Evolutionary conservation across 35 echinoderm and acorn worm genomes (phyloP).

Genomic region (Hemicentrotus pulcherrimus): DNA sequence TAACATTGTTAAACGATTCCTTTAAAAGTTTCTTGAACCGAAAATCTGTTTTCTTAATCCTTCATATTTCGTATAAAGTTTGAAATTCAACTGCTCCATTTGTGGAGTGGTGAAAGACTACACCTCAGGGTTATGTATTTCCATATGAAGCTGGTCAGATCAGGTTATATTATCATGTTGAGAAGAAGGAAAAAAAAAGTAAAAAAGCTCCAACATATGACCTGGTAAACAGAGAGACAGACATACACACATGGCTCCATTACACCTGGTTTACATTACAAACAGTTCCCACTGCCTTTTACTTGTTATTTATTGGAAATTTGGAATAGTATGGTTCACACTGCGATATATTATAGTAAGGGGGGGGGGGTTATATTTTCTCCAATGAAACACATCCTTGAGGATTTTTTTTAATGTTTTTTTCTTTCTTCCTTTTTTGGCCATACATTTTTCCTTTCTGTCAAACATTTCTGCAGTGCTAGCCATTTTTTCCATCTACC

Average conservation of each 20-base stretch:
- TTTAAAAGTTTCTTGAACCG: background rate
- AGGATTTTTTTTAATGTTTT: too few species aligned
- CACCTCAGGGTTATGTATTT: background rate
- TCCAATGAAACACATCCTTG: too few species aligned
- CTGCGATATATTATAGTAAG: background rate
- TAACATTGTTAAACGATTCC: too few species aligned
- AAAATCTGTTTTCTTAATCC: background rate
- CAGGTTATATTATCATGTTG: conserved; percentile 1
- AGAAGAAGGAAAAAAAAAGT: background rate
- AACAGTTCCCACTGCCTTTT: background rate
- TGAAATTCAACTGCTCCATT: background rate
- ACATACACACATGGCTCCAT: conserved; percentile 6
- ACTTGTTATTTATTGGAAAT: background rate
- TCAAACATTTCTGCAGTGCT: too few species aligned
- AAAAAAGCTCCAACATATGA: conserved; percentile 7
- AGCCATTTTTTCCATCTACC: too few species aligned
- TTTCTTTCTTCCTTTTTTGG: too few species aligned
- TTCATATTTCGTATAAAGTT: background rate
- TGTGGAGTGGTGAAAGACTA: background rate
- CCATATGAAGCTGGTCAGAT: background rate
- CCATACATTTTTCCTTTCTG: too few species aligned
- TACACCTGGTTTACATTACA: conserved; percentile 27
- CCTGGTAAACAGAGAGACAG: conserved; percentile 8
- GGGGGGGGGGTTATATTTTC: too few species aligned
- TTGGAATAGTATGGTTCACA: background rate